Percentiles rank a stretch among this genome's conserved stretches.
Conservation (phyloP, 2,888 invertebrate species). For the Priocnemis perturbator region DNA sequence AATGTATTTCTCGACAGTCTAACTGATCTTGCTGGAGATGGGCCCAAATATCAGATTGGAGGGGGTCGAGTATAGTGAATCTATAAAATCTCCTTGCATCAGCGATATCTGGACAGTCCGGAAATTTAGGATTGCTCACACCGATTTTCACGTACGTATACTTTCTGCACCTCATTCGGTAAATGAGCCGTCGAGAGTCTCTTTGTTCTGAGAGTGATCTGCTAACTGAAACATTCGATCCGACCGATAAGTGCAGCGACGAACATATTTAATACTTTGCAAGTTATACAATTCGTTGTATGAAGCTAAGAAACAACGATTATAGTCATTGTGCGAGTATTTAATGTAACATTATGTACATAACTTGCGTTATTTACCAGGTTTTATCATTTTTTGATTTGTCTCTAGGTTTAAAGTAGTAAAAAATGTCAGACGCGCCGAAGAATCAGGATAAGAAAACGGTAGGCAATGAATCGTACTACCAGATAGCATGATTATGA, state of each 20-base stretch:
- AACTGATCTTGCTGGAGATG: slow-evolving; percentile 34
- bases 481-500: background rate
- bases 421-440: too few relatives aligned
- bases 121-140: slow-evolving; percentile 10
- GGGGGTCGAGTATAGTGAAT: slow-evolving; percentile 19
- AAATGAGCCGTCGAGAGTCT: background rate
- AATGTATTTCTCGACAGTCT: slow-evolving; percentile 22
- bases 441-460: slow-evolving; percentile 26
- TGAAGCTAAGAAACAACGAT: background rate
- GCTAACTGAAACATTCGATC: background rate
- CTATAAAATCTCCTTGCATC: slow-evolving; percentile 31
- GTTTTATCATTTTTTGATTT: too few relatives aligned
- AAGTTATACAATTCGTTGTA: too few relatives aligned
- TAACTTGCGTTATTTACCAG: too few relatives aligned
- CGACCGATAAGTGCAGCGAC: too few relatives aligned
- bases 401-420: too few relatives aligned
- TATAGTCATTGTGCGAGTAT: too few relatives aligned
- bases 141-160: slow-evolving; percentile 1
- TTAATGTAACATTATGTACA: too few relatives aligned
- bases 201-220: background rate
- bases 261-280: too few relatives aligned
- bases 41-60: slow-evolving; percentile 20
- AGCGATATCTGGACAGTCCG: slow-evolving; percentile 22
- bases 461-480: slow-evolving; percentile 1
- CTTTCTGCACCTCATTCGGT: background rate